Evolutionary conservation across 2,888 invertebrate species (phyloP).

Genomic region (Hydrotaea diabolus): DNA sequence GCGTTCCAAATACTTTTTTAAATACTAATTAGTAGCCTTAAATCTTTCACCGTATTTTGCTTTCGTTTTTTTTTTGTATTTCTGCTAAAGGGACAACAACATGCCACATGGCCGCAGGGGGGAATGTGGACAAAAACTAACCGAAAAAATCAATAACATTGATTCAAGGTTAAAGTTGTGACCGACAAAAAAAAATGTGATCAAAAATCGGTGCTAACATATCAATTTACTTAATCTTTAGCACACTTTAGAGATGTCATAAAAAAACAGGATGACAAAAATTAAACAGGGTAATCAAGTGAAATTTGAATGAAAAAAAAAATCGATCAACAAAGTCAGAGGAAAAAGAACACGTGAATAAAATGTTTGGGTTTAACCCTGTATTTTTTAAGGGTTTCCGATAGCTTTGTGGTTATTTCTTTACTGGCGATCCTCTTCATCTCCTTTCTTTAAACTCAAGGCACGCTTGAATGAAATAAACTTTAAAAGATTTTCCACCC

Average conservation of each 20-base stretch:
- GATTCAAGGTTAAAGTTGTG: constrained; percentile 59
- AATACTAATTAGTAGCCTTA: too few species aligned
- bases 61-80: too few species aligned
- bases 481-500: constrained; percentile 77
- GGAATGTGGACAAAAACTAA: background rate
- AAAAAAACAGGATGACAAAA: background rate
- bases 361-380: constrained; percentile 42
- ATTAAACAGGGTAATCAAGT: constrained; percentile 50
- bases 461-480: constrained; percentile 66
- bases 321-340: background rate
- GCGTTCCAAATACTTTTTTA: too few species aligned
- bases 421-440: background rate
- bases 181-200: background rate
- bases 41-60: too few species aligned
- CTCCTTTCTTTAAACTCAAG: constrained; percentile 59
- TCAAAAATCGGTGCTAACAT: constrained; percentile 43
- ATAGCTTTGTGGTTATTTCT: background rate
- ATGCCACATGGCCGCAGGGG: constrained; percentile 16
- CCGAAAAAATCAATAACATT: background rate
- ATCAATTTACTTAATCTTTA: constrained; percentile 62
- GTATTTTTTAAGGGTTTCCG: constrained; percentile 27
- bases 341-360: background rate
- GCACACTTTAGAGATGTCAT: constrained; percentile 46
- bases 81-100: background rate
- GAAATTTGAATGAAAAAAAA: background rate